These are phyloP conservation scores for Gila robusta DNA, from an alignment of 2,797 vertebrate genomes.

Conservation along the genomic window DNA sequence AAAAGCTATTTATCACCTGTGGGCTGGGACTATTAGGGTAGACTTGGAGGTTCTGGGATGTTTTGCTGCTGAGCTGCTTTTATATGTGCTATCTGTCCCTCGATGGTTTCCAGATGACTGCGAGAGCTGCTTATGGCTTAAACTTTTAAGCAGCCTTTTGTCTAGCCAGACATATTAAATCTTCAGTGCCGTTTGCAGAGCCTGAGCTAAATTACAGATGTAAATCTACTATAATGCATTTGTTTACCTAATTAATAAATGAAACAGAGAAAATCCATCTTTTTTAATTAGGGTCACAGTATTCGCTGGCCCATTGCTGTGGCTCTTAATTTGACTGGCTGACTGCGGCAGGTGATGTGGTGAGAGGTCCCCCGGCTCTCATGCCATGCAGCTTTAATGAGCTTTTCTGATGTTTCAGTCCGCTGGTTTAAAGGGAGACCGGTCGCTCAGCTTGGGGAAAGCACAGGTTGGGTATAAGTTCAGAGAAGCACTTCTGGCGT, in stretches of 20 bases:
- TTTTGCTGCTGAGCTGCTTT: slow-evolving; percentile 36
- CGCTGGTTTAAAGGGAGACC: slow-evolving; percentile 56
- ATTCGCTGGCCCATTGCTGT: slow-evolving; percentile 53
- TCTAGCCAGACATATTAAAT: slow-evolving; percentile 37
- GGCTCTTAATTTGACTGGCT: slow-evolving; percentile 62
- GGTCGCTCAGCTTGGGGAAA: slow-evolving; percentile 57
- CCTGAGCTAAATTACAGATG: slow-evolving; percentile 63
- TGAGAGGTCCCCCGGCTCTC: slow-evolving; percentile 60
- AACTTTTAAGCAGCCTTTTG: slow-evolving; percentile 63
- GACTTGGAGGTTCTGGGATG: slow-evolving; percentile 11
- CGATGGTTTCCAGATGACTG: slow-evolving; percentile 60
- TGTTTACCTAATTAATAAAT: slow-evolving; percentile 65
- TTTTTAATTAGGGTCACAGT: slow-evolving; percentile 69
- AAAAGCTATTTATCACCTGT: slow-evolving; percentile 31
- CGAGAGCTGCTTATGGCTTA: slow-evolving; percentile 51
- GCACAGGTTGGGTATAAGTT: slow-evolving; percentile 55
- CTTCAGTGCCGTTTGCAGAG: slow-evolving; percentile 48
- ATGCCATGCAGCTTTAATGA: slow-evolving; percentile 63
- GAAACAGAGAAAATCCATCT: slow-evolving; percentile 64
- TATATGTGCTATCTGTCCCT: slow-evolving; percentile 58
- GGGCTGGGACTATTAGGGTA: slow-evolving; percentile 37
- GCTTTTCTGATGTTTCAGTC: slow-evolving; percentile 63
- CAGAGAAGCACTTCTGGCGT: slow-evolving; percentile 56
- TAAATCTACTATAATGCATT: slow-evolving; percentile 64
- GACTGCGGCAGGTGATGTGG: slow-evolving; percentile 56